Conservation (phyloP, 1,140 invertebrate species). For the Zelostemma sp. region DNA sequence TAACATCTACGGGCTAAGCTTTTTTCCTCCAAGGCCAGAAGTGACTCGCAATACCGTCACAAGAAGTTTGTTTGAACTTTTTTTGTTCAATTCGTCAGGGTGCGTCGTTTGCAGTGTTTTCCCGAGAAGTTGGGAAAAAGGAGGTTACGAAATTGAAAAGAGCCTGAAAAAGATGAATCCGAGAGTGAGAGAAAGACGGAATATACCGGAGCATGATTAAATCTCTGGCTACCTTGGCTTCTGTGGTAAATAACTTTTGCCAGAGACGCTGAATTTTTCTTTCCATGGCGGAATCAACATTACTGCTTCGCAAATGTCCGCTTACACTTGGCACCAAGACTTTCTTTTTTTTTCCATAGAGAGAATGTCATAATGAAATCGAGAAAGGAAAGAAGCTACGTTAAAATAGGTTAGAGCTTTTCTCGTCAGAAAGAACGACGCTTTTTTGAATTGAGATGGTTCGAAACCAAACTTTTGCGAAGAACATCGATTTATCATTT, state of each 20-base stretch:
- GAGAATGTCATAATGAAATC: not conserved
- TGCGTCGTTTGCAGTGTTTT: constrained; percentile 48
- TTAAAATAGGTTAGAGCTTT: no score
- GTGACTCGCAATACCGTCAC: constrained; percentile 48
- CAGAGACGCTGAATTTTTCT: constrained; percentile 5
- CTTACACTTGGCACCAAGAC: not conserved
- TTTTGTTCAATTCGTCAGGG: constrained; percentile 54
- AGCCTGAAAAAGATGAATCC: not conserved
- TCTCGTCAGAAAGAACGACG: no score
- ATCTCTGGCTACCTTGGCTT: constrained; percentile 13
- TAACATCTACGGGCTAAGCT: constrained; percentile 22
- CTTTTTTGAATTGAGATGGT: no score
- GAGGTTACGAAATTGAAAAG: constrained; percentile 34
- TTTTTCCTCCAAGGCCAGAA: constrained; percentile 31
- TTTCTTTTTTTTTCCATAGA: not conserved
- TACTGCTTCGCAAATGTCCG: not conserved
- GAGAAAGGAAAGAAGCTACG: not conserved
- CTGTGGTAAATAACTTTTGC: constrained; percentile 11
- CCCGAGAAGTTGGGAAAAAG: constrained; percentile 23
- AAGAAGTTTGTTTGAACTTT: constrained; percentile 54
- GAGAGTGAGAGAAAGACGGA: not conserved
- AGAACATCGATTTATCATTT: no score
- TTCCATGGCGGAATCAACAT: not conserved
- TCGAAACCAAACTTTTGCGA: no score
- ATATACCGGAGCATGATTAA: constrained; percentile 15